A percentile compares a stretch with the other conserved stretches of the same genome.
phyloP scores from a whole-genome alignment of 2,113 vertebrate genomes.

The Amblyopsis rosae region DNA sequence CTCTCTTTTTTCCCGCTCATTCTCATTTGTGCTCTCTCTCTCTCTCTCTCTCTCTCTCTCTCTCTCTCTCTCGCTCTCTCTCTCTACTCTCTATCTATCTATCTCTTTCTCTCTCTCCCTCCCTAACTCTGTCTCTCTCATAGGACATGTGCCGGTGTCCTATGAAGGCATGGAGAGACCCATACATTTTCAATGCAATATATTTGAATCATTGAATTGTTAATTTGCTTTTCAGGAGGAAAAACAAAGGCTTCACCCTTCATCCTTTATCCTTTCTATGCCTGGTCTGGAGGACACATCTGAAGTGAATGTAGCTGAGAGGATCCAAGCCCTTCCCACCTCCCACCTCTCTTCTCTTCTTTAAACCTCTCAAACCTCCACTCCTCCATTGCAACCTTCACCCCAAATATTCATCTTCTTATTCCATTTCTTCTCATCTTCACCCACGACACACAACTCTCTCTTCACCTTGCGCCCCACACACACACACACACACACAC shows the following conservation, averaged over 20 bases:
- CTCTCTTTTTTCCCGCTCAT: constrained; percentile 28
- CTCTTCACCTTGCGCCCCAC: constrained; percentile 6
- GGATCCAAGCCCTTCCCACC: constrained; percentile 40
- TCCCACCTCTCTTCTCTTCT: constrained; percentile 27
- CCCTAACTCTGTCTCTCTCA: constrained; percentile 30
- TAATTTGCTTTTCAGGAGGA: neutral
- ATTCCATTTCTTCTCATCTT: constrained; percentile 41
- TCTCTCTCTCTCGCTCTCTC: constrained; percentile 10
- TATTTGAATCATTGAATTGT: constrained; percentile 6
- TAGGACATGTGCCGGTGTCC: constrained; percentile 31
- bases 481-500: constrained; percentile 27
- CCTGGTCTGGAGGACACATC: constrained; percentile 18
- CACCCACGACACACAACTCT: neutral
- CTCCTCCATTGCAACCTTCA: constrained; percentile 47
- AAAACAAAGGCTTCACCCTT: too few relatives aligned
- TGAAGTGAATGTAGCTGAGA: constrained; percentile 40
- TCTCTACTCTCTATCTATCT: constrained; percentile 6
- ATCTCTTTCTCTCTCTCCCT: constrained; percentile 17
- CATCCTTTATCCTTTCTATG: too few relatives aligned
- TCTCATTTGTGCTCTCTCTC: neutral
- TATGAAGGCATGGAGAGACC: constrained; percentile 20
- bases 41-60: constrained; percentile 17
- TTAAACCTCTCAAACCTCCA: constrained; percentile 30
- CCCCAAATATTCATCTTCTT: constrained; percentile 41
- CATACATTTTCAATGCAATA: constrained; percentile 25